Conservation (phyloP, 2,113 vertebrate genomes). For the Mystacornis crossleyi region DNA sequence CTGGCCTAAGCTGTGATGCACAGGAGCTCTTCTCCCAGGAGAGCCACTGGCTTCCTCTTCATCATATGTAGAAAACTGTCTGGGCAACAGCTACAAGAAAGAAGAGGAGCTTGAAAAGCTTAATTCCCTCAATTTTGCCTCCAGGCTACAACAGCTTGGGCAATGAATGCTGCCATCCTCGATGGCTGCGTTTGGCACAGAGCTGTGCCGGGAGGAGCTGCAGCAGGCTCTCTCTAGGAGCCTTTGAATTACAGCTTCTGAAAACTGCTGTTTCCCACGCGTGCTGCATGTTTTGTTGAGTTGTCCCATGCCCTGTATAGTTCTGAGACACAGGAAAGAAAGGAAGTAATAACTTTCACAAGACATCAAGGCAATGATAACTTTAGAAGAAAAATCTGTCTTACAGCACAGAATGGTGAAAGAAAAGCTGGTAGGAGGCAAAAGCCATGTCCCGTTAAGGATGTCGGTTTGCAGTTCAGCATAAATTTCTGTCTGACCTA, state of each 20-base stretch:
- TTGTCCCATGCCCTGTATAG: not conserved
- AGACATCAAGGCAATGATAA: not conserved
- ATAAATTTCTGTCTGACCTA: not conserved
- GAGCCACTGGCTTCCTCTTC: not conserved
- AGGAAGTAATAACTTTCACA: not conserved
- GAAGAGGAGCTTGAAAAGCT: not conserved
- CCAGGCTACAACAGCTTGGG: not conserved
- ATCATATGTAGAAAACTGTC: not conserved
- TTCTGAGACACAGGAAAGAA: not conserved
- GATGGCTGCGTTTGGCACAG: not conserved
- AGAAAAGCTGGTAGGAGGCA: not conserved
- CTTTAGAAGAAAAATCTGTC: rapidly evolving
- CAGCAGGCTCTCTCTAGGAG: not conserved
- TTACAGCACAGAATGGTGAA: not conserved
- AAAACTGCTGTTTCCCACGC: not conserved
- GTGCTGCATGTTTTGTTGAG: not conserved
- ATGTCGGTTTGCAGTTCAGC: not conserved
- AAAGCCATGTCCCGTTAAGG: not conserved
- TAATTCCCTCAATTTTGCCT: constrained; percentile 6
- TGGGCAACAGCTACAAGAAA: not conserved
- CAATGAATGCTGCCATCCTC: not conserved
- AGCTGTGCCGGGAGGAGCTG: not conserved
- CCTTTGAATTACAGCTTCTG: not conserved
- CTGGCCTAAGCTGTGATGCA: not conserved
- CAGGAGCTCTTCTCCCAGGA: not conserved